Evolutionary conservation across 2,113 vertebrate genomes (phyloP).

Genomic region (Salvelinus alpinus): DNA sequence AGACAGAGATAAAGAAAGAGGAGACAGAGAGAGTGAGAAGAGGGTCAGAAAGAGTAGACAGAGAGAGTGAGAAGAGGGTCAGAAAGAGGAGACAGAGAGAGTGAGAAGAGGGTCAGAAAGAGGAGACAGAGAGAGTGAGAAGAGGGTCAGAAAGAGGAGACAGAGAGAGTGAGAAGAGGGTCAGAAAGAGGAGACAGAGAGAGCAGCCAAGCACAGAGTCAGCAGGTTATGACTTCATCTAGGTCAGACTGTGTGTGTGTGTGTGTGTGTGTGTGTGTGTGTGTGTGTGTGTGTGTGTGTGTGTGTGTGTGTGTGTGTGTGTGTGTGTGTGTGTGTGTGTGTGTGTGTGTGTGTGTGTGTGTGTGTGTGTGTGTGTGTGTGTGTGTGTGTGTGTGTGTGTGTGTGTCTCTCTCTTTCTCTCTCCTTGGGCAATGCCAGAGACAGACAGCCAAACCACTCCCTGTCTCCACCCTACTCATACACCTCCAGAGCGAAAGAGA

Average conservation of each 20-base stretch:
- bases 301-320: conserved; percentile 16
- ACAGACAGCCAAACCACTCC: not conserved
- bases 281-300: conserved; percentile 11
- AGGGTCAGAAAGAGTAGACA: conserved; percentile 5
- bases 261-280: conserved; percentile 18
- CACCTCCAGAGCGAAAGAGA: too few relatives aligned
- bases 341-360: too few relatives aligned
- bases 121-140: not conserved
- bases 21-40: too few relatives aligned
- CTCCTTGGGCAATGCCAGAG: not conserved
- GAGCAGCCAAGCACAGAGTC: conserved; percentile 29
- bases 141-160: not conserved
- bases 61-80: too few relatives aligned
- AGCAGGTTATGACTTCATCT: conserved; percentile 49
- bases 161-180: not conserved
- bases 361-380: too few relatives aligned
- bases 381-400: too few relatives aligned
- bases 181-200: conserved; percentile 10
- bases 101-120: conserved; percentile 1
- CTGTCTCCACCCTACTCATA: too few relatives aligned
- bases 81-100: too few relatives aligned
- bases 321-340: too few relatives aligned
- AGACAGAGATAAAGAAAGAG: too few relatives aligned
- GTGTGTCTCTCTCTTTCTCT: too few relatives aligned
- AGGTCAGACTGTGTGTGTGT: conserved; percentile 41